phyloP scores from a whole-genome alignment of 2,888 invertebrate genomes.

The Muschampia plurimacula region DNA sequence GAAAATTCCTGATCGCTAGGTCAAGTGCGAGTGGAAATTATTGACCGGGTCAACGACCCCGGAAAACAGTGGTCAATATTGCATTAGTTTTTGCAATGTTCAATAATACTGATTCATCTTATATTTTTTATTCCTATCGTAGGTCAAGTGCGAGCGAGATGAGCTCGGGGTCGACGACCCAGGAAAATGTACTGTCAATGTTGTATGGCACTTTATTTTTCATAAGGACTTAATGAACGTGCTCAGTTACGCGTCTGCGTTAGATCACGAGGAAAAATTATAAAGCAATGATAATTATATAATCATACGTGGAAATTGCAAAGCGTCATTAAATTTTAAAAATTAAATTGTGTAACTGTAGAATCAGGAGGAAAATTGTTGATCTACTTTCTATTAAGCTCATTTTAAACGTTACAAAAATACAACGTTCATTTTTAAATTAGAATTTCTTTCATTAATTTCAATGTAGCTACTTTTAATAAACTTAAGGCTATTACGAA shows the following conservation, averaged over 20 bases:
- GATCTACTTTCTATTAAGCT: background rate
- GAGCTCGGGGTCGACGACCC: conserved; percentile 29
- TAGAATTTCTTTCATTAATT: background rate
- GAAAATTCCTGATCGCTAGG: conserved; percentile 48
- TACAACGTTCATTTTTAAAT: background rate
- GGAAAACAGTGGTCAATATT: conserved; percentile 57
- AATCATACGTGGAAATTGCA: background rate
- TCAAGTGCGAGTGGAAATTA: conserved; percentile 2
- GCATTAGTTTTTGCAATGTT: conserved; percentile 23
- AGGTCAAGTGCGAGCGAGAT: conserved; percentile 35
- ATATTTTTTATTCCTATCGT: conserved; percentile 30
- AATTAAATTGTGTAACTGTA: background rate
- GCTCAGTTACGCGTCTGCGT: conserved; percentile 9
- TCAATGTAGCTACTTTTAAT: background rate
- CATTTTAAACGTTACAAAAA: background rate
- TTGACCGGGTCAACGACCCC: conserved; percentile 66
- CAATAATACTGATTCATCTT: conserved; percentile 26
- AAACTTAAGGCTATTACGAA: background rate
- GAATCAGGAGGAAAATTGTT: background rate
- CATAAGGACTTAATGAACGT: conserved; percentile 35
- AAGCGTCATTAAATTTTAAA: background rate
- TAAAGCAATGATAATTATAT: background rate
- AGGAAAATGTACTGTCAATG: conserved; percentile 37
- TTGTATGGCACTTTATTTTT: conserved; percentile 34
- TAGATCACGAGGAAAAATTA: conserved; percentile 7